Conservation (phyloP, 2,888 invertebrate species). For the Heliconius aoede region DNA sequence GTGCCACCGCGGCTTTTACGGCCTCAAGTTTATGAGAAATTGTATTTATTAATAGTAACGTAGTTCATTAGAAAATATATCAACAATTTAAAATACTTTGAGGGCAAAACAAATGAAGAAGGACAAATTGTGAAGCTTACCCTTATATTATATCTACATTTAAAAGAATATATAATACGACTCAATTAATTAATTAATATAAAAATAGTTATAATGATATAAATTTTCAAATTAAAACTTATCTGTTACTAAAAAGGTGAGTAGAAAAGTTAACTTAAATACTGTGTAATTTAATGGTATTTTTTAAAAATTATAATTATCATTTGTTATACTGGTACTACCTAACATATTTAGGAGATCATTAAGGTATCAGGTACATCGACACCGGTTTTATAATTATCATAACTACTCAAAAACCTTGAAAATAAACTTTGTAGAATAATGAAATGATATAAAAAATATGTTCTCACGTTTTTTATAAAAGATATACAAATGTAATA, state of each 20-base stretch:
- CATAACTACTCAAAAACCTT: background rate
- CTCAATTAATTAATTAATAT: no score
- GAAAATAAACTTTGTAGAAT: slow-evolving; percentile 1
- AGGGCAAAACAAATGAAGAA: no score
- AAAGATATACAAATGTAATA: background rate
- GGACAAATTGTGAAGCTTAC: no score
- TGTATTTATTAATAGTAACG: no score
- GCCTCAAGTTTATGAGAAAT: no score
- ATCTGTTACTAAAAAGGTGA: no score
- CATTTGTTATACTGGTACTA: background rate
- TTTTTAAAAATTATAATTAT: background rate
- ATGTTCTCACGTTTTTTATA: background rate
- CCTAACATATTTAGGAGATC: background rate
- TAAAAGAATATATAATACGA: no score
- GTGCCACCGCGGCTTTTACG: no score
- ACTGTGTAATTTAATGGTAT: background rate
- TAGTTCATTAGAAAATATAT: background rate
- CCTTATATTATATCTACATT: no score
- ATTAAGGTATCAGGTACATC: background rate
- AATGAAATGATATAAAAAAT: background rate
- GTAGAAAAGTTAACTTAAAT: background rate
- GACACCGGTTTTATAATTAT: slow-evolving; percentile 9
- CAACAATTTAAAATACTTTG: background rate
- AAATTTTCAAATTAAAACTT: no score
- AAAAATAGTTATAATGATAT: background rate